phyloP scores from a whole-genome alignment of 2,797 vertebrate genomes.

The Mormyrops attenuatus region DNA sequence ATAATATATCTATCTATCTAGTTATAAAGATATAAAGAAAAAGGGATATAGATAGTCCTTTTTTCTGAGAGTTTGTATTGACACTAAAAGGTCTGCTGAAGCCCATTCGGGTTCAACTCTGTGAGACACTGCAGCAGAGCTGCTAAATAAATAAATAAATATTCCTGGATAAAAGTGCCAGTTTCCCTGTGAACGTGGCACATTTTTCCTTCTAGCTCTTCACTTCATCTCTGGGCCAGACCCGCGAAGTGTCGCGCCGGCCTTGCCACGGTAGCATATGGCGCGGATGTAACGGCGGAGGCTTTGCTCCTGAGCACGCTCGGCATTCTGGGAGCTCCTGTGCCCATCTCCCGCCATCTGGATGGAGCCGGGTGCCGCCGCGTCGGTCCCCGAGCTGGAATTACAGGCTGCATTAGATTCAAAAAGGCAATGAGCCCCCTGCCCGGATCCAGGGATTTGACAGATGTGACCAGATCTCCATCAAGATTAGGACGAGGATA shows the following conservation, averaged over 20 bases:
- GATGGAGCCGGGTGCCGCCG: slow-evolving; percentile 44
- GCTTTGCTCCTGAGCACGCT: slow-evolving; percentile 35
- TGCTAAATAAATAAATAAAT: background rate
- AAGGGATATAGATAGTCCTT: background rate
- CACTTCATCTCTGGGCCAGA: background rate
- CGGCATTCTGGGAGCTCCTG: slow-evolving; percentile 45
- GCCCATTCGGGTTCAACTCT: background rate
- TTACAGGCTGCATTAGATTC: slow-evolving; percentile 50
- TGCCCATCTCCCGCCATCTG: slow-evolving; percentile 57
- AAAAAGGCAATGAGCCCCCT: slow-evolving; percentile 60
- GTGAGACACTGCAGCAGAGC: no score
- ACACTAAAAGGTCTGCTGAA: background rate
- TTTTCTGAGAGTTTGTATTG: background rate
- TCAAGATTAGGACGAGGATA: slow-evolving; percentile 61
- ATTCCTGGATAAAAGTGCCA: background rate
- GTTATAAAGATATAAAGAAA: slow-evolving; percentile 4
- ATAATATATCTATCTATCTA: slow-evolving; percentile 22
- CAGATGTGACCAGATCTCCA: slow-evolving; percentile 58
- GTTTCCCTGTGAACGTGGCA: background rate
- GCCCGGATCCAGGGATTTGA: slow-evolving; percentile 59
- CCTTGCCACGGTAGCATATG: background rate
- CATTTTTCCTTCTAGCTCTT: background rate
- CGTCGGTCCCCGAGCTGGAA: slow-evolving; percentile 38
- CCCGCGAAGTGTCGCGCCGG: background rate
- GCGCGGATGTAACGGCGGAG: background rate